Conservation (phyloP, 2,888 invertebrate species). For the Andrena bucephala region DNA sequence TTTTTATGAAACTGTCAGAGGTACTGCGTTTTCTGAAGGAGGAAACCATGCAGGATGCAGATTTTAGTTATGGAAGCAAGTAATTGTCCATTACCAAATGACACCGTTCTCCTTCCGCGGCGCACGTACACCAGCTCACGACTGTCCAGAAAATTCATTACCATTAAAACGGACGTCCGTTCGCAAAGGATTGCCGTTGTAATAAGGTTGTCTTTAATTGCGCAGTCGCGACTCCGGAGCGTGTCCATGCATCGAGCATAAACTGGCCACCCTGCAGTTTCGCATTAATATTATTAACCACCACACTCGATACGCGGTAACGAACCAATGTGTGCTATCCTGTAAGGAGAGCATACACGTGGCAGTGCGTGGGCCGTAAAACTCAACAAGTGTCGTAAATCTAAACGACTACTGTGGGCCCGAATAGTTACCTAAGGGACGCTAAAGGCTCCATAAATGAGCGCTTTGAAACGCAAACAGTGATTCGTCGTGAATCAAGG, state of each 20-base stretch:
- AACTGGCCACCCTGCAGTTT: neutral
- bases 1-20: neutral
- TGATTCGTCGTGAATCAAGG: neutral
- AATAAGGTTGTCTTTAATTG: constrained; percentile 35
- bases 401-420: constrained; percentile 10
- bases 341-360: constrained; percentile 7
- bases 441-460: neutral
- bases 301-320: constrained; percentile 16
- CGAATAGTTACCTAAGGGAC: neutral
- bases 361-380: constrained; percentile 33
- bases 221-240: neutral
- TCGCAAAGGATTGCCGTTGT: constrained; percentile 19
- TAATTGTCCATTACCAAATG: constrained; percentile 27
- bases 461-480: constrained; percentile 6
- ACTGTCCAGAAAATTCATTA: constrained; percentile 44
- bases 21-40: neutral
- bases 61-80: neutral
- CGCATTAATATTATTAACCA: constrained; percentile 38
- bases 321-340: neutral
- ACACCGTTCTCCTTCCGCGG: constrained; percentile 23
- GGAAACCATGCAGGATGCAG: no score
- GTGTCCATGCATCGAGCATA: neutral
- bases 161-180: constrained; percentile 45
- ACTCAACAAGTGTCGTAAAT: constrained; percentile 34
- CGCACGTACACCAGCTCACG: constrained; percentile 28